Evolutionary conservation across 1,140 invertebrate genomes (phyloP).

Genomic region (Drosophila bocqueti): DNA sequence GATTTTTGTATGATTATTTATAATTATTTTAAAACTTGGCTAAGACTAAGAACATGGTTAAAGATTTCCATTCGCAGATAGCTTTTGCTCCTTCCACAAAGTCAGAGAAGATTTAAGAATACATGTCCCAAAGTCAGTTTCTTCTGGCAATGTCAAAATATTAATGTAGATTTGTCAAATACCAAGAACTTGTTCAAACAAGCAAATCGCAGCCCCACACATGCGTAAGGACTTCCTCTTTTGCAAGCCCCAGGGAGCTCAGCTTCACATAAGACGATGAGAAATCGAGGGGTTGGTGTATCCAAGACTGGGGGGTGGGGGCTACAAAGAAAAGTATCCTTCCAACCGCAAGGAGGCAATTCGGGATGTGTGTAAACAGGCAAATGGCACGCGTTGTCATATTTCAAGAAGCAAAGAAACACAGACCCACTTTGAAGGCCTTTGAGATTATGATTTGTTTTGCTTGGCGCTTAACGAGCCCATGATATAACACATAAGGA

Average conservation of each 20-base stretch:
- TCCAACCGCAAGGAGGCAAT: constrained; percentile 67
- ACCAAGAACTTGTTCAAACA: constrained; percentile 55
- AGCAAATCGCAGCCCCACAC: constrained; percentile 60
- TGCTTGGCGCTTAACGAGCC: constrained; percentile 72
- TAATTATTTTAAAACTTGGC: neutral
- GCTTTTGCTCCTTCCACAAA: neutral
- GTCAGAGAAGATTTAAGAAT: neutral
- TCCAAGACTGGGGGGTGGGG: neutral
- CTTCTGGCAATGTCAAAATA: constrained; percentile 14
- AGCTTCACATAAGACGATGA: constrained; percentile 32
- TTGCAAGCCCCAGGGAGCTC: constrained; percentile 54
- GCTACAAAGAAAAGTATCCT: constrained; percentile 32
- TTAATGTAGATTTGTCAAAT: constrained; percentile 60
- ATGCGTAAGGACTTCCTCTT: constrained; percentile 35
- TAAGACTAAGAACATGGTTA: neutral
- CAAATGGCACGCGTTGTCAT: constrained; percentile 77
- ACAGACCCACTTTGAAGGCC: constrained; percentile 51
- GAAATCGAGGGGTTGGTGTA: constrained; percentile 20
- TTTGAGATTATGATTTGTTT: constrained; percentile 83
- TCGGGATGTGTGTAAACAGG: constrained; percentile 61
- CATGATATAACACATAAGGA: constrained; percentile 70
- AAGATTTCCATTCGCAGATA: neutral
- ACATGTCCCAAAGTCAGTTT: neutral
- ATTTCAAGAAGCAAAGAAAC: constrained; percentile 42
- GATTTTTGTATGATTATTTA: neutral